Percentiles rank a stretch among this genome's conserved stretches.
Evolutionary conservation across 2,797 vertebrate genomes (phyloP).

Genomic region (Hypotaenidia philippensis): DNA sequence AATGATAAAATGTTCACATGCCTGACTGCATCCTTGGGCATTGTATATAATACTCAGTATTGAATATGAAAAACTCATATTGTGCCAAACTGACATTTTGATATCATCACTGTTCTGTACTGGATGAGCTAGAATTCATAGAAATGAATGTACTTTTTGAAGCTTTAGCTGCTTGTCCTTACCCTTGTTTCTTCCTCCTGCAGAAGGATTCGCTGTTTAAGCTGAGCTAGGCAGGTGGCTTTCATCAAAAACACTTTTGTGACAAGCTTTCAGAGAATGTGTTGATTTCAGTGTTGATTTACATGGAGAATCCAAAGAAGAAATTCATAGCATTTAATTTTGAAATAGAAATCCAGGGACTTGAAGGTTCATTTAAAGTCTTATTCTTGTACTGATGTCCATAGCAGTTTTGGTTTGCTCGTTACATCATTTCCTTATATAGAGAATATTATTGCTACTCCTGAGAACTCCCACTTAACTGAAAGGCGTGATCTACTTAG

Average conservation of each 20-base stretch:
- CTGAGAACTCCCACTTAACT: not conserved
- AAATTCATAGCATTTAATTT: not conserved
- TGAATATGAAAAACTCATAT: not conserved
- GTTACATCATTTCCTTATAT: not conserved
- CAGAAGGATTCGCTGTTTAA: not conserved
- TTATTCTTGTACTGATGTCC: not conserved
- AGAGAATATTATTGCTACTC: not conserved
- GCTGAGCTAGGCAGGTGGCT: not conserved
- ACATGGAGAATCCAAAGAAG: not conserved
- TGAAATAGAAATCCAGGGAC: not conserved
- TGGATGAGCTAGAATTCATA: not conserved
- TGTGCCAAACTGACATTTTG: not conserved
- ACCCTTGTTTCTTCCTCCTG: not conserved
- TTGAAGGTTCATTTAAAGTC: not conserved
- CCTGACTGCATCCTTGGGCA: fast-evolving
- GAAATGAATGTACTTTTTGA: not conserved
- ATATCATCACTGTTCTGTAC: not conserved
- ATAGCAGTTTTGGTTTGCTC: not conserved
- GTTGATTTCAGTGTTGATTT: not conserved
- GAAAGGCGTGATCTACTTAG: not conserved
- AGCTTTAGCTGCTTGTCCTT: not conserved
- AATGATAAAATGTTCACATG: not conserved
- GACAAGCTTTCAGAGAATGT: not conserved
- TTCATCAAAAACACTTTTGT: not conserved
- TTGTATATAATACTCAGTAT: not conserved